A percentile compares a stretch with the other conserved stretches of the same genome.
Conservation (phyloP, 2,113 vertebrate species). For the Thunnus maccoyii region DNA sequence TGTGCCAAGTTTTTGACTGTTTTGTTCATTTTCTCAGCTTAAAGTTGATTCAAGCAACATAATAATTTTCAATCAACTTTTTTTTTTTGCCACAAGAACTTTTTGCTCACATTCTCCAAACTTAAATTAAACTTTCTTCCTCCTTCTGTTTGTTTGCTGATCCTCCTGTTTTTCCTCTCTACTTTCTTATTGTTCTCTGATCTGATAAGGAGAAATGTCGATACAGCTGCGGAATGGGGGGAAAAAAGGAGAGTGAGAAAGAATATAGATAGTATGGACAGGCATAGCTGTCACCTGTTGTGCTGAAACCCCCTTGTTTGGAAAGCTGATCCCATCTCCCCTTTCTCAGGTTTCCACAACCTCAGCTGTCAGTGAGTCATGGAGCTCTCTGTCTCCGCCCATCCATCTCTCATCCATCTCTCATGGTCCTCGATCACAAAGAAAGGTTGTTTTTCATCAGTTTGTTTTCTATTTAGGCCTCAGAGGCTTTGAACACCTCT, state of each 20-base stretch:
- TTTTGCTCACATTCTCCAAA: conserved; percentile 11
- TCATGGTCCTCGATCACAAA: conserved; percentile 32
- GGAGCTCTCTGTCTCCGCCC: conserved; percentile 49
- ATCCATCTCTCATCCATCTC: conserved; percentile 46
- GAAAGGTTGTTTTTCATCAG: conserved; percentile 56
- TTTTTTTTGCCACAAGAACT: neutral
- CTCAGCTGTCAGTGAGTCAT: conserved; percentile 66
- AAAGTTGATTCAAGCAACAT: neutral
- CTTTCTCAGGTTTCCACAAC: conserved; percentile 66
- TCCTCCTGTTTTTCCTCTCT: conserved; percentile 30
- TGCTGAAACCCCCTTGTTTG: conserved; percentile 56
- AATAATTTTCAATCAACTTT: neutral
- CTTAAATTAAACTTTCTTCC: conserved; percentile 21
- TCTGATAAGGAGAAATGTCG: conserved; percentile 32
- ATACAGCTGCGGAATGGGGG: conserved; percentile 31
- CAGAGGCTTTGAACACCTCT: conserved; percentile 11
- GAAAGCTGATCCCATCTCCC: conserved; percentile 56
- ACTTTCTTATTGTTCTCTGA: conserved; percentile 22
- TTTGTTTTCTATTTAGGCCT: conserved; percentile 36
- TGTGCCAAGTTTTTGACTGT: neutral
- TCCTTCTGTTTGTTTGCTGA: conserved; percentile 1
- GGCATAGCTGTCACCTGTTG: conserved; percentile 69
- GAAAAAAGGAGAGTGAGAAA: neutral
- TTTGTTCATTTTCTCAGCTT: neutral
- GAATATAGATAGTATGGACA: conserved; percentile 5